A percentile compares a stretch with the other conserved stretches of the same genome.
These are phyloP conservation scores for Kryptolebias ocellatus DNA, from an alignment of 2,797 vertebrate species.

Conservation along the genomic window DNA sequence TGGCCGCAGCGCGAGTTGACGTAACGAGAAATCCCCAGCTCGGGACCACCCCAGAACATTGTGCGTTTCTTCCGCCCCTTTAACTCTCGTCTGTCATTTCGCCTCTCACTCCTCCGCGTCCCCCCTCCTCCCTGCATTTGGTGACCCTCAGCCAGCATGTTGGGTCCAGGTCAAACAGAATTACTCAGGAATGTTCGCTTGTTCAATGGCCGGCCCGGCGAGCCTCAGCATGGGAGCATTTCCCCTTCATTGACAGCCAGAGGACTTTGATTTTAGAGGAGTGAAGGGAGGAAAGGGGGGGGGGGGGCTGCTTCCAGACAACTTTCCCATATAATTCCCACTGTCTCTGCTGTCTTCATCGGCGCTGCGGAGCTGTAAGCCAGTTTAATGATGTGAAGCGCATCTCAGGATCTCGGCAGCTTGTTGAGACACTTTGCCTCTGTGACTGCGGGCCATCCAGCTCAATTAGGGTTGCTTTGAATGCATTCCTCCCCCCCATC, in stretches of 20 bases:
- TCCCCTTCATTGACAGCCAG: constrained; percentile 73
- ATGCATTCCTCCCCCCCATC: constrained; percentile 65
- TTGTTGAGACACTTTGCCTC: constrained; percentile 56
- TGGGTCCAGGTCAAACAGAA: constrained; percentile 81
- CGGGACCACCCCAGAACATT: constrained; percentile 25
- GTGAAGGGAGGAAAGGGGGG: neutral
- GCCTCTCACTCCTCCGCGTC: constrained; percentile 50
- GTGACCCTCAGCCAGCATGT: constrained; percentile 63
- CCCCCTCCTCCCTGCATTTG: constrained; percentile 47
- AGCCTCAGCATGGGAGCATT: constrained; percentile 75
- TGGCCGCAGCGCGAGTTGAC: constrained; percentile 8
- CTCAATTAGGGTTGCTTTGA: constrained; percentile 73
- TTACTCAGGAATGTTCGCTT: constrained; percentile 79
- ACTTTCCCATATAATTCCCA: constrained; percentile 67
- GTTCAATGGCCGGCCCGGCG: constrained; percentile 65
- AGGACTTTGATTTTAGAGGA: constrained; percentile 63
- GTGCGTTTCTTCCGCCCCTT: constrained; percentile 22
- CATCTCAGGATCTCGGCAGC: constrained; percentile 55
- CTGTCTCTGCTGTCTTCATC: constrained; percentile 43
- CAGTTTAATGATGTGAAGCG: constrained; percentile 69
- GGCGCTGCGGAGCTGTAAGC: constrained; percentile 43
- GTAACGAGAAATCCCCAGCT: constrained; percentile 10
- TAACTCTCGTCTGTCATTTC: constrained; percentile 34
- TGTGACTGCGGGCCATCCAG: constrained; percentile 73
- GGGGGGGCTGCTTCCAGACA: constrained; percentile 45